These are phyloP conservation scores for Rhinopomastus cyanomelas DNA, from an alignment of 2,113 vertebrate genomes.

Conservation along the genomic window DNA sequence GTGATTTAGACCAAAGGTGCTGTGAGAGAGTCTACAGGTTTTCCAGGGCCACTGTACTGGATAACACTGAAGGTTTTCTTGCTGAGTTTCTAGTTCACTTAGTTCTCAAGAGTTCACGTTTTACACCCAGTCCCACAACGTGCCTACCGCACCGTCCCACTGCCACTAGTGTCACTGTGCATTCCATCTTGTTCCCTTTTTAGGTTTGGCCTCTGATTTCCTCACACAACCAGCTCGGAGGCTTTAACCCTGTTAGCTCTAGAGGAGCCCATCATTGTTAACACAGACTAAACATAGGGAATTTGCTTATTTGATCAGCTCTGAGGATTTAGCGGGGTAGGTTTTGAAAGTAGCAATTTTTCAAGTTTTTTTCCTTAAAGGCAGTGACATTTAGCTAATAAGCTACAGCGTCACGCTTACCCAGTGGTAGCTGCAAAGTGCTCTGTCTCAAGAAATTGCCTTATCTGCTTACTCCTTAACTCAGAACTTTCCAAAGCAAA, in stretches of 20 bases:
- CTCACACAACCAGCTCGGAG: not conserved
- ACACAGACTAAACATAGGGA: constrained; percentile 43
- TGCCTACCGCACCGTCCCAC: not conserved
- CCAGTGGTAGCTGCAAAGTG: not conserved
- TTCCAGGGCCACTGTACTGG: not conserved
- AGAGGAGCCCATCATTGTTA: not conserved
- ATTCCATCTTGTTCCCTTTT: not conserved
- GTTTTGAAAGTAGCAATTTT: not conserved
- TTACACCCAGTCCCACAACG: not conserved
- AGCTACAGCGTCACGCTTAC: not conserved
- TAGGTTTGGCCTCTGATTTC: not conserved
- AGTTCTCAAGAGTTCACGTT: not conserved
- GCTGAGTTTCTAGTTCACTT: not conserved
- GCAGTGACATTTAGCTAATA: not conserved
- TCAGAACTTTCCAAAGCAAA: constrained; percentile 20
- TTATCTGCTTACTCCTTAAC: constrained; percentile 32
- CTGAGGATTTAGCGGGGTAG: not conserved
- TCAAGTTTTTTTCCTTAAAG: not conserved
- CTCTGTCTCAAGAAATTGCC: not conserved
- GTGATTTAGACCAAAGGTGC: not conserved
- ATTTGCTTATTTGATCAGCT: constrained; percentile 28
- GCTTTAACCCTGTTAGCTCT: constrained; percentile 8
- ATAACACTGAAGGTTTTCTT: not conserved
- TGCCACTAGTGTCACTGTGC: not conserved
- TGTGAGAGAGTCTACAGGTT: not conserved